Percentiles rank a stretch among this genome's conserved stretches.
Conservation (phyloP, 30 jellyfish, hydroid and myxozoan species). For the Pelagia noctiluca region DNA sequence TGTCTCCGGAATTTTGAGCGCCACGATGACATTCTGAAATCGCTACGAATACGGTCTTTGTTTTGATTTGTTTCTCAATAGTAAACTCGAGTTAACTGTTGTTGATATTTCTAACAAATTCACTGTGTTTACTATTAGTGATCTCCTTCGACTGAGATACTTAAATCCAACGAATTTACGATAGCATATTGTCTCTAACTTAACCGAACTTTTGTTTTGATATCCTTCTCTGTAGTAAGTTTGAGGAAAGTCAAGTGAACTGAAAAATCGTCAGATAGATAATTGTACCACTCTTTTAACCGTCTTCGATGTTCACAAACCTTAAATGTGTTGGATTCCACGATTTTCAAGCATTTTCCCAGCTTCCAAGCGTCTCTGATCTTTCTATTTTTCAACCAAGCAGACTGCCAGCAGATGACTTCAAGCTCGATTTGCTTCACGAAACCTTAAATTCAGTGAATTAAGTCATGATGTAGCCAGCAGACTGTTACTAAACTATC, state of each 20-base stretch:
- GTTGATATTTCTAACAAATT: not conserved
- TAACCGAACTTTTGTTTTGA: too few species aligned
- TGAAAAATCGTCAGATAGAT: too few species aligned
- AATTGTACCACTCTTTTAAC: too few species aligned
- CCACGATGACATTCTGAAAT: conserved; percentile 60
- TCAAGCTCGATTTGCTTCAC: not conserved
- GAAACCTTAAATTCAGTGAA: not conserved
- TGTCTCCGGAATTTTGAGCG: conserved; percentile 64
- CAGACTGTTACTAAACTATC: conserved; percentile 61
- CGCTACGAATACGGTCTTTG: not conserved
- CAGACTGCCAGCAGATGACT: not conserved
- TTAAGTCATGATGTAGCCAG: conserved; percentile 4
- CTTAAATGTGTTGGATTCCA: not conserved
- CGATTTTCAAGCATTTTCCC: not conserved
- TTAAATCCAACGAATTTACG: not conserved
- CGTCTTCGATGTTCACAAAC: too few species aligned
- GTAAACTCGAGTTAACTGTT: not conserved
- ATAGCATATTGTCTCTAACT: not conserved
- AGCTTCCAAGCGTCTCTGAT: not conserved
- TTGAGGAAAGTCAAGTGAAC: not conserved
- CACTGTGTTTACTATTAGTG: not conserved
- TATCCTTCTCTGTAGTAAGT: too few species aligned
- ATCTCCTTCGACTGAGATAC: not conserved
- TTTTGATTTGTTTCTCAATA: not conserved
- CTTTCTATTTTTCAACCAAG: not conserved